A percentile compares a stretch with the other conserved stretches of the same genome.
Conservation (phyloP, 2,797 vertebrate species). For the Gymnothorax reevesii region DNA sequence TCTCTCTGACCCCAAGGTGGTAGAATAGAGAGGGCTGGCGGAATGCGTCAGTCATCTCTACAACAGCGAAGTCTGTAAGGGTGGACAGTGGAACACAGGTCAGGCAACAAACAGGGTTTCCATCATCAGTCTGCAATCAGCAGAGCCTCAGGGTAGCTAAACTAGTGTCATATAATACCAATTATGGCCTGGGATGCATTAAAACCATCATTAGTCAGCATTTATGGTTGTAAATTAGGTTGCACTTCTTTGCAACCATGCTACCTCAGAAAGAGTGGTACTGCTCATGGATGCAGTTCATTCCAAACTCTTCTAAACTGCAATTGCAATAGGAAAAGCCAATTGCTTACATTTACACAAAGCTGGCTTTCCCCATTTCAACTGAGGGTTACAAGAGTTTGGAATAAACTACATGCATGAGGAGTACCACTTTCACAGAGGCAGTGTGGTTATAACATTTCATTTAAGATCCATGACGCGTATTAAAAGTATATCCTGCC, state of each 20-base stretch:
- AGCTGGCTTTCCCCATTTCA: not conserved
- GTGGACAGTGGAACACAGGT: not conserved
- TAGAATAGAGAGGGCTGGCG: slow-evolving; percentile 96
- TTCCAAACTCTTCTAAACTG: not conserved
- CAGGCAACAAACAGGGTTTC: not conserved
- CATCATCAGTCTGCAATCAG: not conserved
- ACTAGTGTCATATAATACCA: not conserved
- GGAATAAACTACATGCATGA: not conserved
- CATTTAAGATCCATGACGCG: not conserved
- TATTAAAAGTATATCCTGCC: not conserved
- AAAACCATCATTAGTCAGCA: not conserved
- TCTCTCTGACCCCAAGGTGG: slow-evolving; percentile 94
- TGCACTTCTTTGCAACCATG: too few relatives aligned
- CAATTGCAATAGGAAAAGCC: not conserved
- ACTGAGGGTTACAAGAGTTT: not conserved
- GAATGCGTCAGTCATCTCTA: slow-evolving; percentile 97
- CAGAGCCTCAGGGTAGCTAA: not conserved
- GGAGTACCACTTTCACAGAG: not conserved
- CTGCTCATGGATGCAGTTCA: too few relatives aligned
- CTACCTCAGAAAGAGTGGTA: too few relatives aligned
- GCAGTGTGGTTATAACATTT: not conserved
- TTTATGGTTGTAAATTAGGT: too few relatives aligned
- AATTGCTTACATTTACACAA: not conserved
- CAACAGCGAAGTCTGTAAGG: slow-evolving; percentile 88
- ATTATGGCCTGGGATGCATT: not conserved